Evolutionary conservation across 2,888 invertebrate species (phyloP).

Genomic region (Cryptocheilus praepositus): DNA sequence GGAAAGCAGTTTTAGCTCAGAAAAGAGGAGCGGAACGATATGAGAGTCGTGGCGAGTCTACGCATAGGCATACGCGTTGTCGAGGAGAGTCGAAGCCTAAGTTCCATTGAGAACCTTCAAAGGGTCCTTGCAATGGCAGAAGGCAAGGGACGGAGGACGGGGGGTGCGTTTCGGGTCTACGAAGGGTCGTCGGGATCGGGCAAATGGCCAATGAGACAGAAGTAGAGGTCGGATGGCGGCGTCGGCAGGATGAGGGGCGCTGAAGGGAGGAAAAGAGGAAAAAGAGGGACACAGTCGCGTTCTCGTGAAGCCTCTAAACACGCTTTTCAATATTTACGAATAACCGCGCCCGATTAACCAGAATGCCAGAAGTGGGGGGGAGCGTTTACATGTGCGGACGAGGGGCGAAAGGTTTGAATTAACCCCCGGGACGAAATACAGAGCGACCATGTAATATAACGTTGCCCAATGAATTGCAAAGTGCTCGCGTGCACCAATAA

Average conservation of each 20-base stretch:
- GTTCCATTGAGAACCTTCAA: constrained; percentile 61
- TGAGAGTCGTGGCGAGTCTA: not conserved
- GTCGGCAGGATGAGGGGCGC: not conserved
- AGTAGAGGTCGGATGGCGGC: constrained; percentile 6
- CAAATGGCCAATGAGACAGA: constrained; percentile 14
- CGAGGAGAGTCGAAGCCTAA: constrained; percentile 19
- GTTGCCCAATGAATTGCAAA: constrained; percentile 38
- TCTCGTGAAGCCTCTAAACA: constrained; percentile 46
- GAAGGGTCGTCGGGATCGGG: constrained; percentile 17
- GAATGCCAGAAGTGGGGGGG: constrained; percentile 29
- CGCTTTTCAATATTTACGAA: constrained; percentile 64
- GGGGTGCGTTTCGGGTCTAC: constrained; percentile 18
- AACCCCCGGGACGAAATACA: constrained; percentile 31
- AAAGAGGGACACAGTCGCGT: not conserved
- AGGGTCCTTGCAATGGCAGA: constrained; percentile 45
- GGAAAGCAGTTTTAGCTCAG: not conserved
- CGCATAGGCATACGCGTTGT: not conserved
- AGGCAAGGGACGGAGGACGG: constrained; percentile 33
- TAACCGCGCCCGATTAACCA: constrained; percentile 61
- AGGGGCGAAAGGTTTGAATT: not conserved
- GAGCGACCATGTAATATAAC: constrained; percentile 30
- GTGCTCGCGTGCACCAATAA: constrained; percentile 28
- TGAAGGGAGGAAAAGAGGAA: constrained; percentile 3
- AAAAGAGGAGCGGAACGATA: not conserved
- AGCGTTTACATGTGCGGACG: constrained; percentile 12